A percentile compares a stretch with the other conserved stretches of the same genome.
These are phyloP conservation scores for Calyptommatus sinebrachiatus DNA, from an alignment of 2,113 vertebrate species.

Conservation along the genomic window DNA sequence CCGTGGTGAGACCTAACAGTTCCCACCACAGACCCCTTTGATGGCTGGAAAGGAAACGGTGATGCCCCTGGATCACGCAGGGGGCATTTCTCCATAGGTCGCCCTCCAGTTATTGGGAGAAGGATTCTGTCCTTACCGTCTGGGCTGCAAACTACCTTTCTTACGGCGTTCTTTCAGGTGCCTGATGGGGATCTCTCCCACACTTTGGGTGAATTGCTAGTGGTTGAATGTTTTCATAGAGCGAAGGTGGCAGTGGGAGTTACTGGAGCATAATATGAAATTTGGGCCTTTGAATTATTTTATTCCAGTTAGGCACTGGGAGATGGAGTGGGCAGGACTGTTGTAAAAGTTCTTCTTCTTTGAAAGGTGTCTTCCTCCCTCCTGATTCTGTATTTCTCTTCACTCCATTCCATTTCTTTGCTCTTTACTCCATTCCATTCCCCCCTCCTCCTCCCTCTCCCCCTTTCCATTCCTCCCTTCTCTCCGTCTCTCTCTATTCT, in stretches of 20 bases:
- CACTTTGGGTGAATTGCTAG: conserved; percentile 50
- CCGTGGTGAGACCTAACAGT: not conserved
- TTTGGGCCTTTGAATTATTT: conserved; percentile 48
- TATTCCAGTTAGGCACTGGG: conserved; percentile 52
- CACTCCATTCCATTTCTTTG: too few species aligned
- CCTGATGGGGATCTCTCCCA: conserved; percentile 33
- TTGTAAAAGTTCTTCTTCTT: too few species aligned
- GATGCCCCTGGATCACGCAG: not conserved
- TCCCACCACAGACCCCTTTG: conserved; percentile 30
- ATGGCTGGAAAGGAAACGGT: conserved; percentile 26
- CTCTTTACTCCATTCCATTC: too few species aligned
- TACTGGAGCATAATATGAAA: conserved; percentile 57
- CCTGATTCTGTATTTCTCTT: too few species aligned
- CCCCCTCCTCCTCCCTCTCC: too few species aligned
- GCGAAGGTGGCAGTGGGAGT: conserved; percentile 65
- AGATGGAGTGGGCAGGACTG: conserved; percentile 7
- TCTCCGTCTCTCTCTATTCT: too few species aligned
- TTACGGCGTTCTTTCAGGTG: conserved; percentile 44
- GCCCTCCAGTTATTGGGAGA: conserved; percentile 11
- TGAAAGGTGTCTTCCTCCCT: too few species aligned
- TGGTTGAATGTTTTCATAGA: conserved; percentile 68
- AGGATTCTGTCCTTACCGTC: not conserved
- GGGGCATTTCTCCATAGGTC: too few species aligned
- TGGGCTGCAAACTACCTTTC: conserved; percentile 33
- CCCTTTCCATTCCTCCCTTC: too few species aligned